A percentile compares a stretch with the other conserved stretches of the same genome.
Conservation (phyloP, 1,140 invertebrate species). For the Bursaphelenchus mucronatus region DNA sequence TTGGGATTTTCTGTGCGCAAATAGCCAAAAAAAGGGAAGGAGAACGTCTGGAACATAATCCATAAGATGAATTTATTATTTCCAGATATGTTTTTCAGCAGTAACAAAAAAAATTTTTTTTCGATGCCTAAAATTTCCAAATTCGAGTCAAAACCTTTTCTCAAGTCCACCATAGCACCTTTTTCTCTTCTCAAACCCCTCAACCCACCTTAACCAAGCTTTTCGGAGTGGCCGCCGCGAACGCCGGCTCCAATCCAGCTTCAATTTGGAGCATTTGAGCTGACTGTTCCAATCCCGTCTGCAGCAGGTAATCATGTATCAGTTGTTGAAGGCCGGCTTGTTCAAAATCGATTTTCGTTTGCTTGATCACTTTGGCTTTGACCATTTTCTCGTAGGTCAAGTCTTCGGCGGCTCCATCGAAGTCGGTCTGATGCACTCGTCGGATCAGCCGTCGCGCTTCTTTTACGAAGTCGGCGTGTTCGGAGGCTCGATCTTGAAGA, state of each 20-base stretch:
- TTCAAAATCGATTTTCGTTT: slow-evolving; percentile 88
- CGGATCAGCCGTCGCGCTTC: slow-evolving; percentile 85
- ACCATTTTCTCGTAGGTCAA: slow-evolving; percentile 46
- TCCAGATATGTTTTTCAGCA: too few species aligned
- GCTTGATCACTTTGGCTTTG: slow-evolving; percentile 79
- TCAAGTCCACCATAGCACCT: too few species aligned
- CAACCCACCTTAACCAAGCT: not conserved
- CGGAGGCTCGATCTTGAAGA: slow-evolving; percentile 85
- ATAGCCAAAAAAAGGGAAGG: too few species aligned
- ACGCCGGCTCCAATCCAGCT: slow-evolving; percentile 34
- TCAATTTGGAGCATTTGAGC: slow-evolving; percentile 42
- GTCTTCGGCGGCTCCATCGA: slow-evolving; percentile 72
- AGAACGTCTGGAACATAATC: too few species aligned
- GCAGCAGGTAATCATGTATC: slow-evolving; percentile 79
- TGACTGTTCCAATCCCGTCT: slow-evolving; percentile 67
- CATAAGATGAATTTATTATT: too few species aligned
- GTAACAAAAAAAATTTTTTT: too few species aligned
- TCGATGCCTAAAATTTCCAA: too few species aligned
- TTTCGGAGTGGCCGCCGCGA: not conserved
- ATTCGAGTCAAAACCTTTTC: too few species aligned
- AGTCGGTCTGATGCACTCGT: slow-evolving; percentile 80
- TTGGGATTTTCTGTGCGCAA: too few species aligned
- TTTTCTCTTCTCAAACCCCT: not conserved
- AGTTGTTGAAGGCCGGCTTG: slow-evolving; percentile 84
- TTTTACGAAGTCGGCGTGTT: slow-evolving; percentile 92